phyloP scores from a whole-genome alignment of 2,113 vertebrate species.

The Calyptomena viridis region DNA sequence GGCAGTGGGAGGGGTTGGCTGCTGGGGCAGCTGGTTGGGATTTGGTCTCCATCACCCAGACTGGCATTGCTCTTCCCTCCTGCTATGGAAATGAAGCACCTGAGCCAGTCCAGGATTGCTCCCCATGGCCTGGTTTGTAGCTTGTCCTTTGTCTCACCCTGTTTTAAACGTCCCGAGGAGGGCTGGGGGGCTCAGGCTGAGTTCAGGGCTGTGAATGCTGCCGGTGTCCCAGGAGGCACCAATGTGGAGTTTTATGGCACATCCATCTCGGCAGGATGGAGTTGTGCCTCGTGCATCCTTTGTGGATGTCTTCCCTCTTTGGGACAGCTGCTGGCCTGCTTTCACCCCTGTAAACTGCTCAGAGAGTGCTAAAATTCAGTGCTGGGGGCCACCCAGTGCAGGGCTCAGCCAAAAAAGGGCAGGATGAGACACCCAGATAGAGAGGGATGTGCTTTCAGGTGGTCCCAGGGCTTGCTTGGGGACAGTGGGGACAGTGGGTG shows the following conservation, averaged over 20 bases:
- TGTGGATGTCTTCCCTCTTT: rapidly evolving
- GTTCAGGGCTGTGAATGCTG: background rate
- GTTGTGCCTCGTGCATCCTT: background rate
- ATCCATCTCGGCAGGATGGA: background rate
- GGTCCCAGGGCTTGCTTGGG: background rate
- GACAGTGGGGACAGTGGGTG: background rate
- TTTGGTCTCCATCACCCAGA: background rate
- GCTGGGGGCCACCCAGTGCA: background rate
- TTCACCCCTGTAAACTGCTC: background rate
- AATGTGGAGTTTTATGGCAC: background rate
- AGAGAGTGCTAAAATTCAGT: background rate
- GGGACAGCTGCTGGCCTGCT: background rate
- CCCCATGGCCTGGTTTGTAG: background rate
- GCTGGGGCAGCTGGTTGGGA: background rate
- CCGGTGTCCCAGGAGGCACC: background rate
- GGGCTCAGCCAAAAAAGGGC: background rate
- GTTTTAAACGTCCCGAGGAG: background rate
- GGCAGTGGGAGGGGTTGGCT: background rate
- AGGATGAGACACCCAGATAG: background rate
- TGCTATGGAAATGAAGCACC: constrained; percentile 33
- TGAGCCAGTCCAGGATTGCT: constrained; percentile 15
- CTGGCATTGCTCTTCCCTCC: background rate
- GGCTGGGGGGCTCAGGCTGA: background rate
- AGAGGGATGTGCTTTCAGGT: background rate
- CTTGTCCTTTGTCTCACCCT: background rate